Evolutionary conservation across 2,797 vertebrate species (phyloP), one percentile per base, ranked within the genome.

Genomic region (Pseudochirops cupreus): DNA sequence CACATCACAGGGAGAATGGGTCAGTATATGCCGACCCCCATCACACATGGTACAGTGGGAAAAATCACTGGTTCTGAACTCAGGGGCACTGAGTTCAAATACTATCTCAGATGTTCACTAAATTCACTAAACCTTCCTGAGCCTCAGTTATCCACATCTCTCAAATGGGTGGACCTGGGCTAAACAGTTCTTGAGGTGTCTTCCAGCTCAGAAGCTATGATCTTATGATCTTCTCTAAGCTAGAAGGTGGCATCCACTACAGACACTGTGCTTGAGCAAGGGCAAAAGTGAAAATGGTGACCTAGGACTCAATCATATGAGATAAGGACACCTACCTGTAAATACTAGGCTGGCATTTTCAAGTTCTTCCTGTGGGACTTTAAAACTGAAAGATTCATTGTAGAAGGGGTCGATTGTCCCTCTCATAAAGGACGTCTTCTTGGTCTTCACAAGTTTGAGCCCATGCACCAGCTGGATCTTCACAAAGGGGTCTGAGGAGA

Each of bases 351-450:
- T 99, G 98, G 99, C 99, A 0, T 99, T 99, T 97, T 99, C 99
- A 94, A 99, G 96, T 94, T 99, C 99, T 95, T 99, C 99, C 87
- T 99, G 99, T 0, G 98, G 98, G 24, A 99, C 99, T 96, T 99
- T 99, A 98, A 99, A 99, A 97, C 99, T 99, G 98, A 99, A 99
- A 94, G 99, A 99, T 97, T 99, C 99, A 0, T 99, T 99, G 98
- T 99, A 99, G 98, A 99, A 99, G 95, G 99, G 99, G 95, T 99
- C 99, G 1, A 99, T 99, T 0, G 99, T 99, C n/a, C 99, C 99
- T 92, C 98, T 98, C 98, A 99, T 99, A 97, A 99, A 99, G 59
- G 99, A 99, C 0, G 99, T 99, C 98, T 99, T 99, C 98, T 99
- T 99, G 87, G 99, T 99, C 98, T 99, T 99, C 52, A 99, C 99